Evolutionary conservation across 2,113 vertebrate genomes (phyloP), one percentile per base, ranked within the genome.

Genomic region (Cephalopterus ornatus): DNA sequence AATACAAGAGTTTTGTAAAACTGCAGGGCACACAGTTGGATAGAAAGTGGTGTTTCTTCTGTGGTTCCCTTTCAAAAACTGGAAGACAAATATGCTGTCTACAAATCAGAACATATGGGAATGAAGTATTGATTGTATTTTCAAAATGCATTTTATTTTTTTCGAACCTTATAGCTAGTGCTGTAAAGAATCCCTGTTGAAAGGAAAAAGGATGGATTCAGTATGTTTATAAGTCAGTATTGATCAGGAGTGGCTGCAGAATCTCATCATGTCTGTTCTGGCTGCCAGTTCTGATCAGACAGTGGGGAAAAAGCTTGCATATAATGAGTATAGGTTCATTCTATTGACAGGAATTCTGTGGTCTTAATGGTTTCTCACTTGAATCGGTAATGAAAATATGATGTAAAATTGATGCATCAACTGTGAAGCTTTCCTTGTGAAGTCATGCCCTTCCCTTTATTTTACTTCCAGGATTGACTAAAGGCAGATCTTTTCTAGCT

Each of bases 221-320:
- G 30, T 76, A 75, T 8, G 24, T 63, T 91, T 88, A 1, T 67
- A 68, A 77, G 33, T 89, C 49, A 65, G 11, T 46, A 47, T 49
- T 63, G 46, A 81, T 91, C 26, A 78, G 86, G 63, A 93, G 58
- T 53, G 49, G 26, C 28, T 83, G 49, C 53, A 79, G 55, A 55
- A 90, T 32, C 14, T 88, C 55, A 33, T 55, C 12, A 3, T 56
- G 27, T 72, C 44, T 5, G 5, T 91, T 95, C 72, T 82, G 76
- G 55, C 55, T 83, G 44, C 68, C 83, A 65, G 2, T 91, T 97
- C 81, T 85, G 65, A 93, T 95, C 67, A 88, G 88, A 89, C 82
- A 80, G 7, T 46, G 83, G 81, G 81, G 41, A 87, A 92, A 18
- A 78, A 33, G 32, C 50, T 92, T 73, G 37, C 35, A 42, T 3